A percentile compares a stretch with the other conserved stretches of the same genome.
phyloP scores from a whole-genome alignment of 1,140 invertebrate genomes.

The Globodera ellingtonae region DNA sequence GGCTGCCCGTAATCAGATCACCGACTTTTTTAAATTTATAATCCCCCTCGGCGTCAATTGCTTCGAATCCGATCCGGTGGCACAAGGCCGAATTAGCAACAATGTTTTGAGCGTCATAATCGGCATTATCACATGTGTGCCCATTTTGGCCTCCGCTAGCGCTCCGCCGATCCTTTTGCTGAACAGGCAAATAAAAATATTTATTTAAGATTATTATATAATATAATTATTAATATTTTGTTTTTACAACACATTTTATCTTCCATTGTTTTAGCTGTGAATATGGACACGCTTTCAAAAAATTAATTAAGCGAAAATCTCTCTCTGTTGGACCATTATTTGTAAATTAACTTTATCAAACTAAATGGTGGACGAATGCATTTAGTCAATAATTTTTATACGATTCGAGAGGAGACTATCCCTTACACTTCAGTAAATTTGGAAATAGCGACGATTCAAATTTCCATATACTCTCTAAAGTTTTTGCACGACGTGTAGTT shows the following conservation, averaged over 20 bases:
- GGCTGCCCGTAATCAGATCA: conserved; percentile 1
- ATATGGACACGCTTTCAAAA: background rate
- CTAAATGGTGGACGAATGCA: too few species aligned
- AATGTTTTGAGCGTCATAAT: background rate
- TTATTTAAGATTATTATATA: background rate
- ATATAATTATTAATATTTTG: background rate
- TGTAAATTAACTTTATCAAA: too few species aligned
- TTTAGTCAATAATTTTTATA: too few species aligned
- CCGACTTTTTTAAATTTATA: background rate
- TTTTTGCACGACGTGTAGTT: too few species aligned
- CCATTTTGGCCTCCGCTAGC: conserved; percentile 6
- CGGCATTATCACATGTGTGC: conserved; percentile 5
- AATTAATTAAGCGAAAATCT: background rate
- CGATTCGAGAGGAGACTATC: too few species aligned
- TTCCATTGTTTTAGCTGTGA: background rate
- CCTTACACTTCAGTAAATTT: too few species aligned
- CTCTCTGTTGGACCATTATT: too few species aligned
- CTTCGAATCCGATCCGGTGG: background rate
- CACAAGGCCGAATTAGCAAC: background rate
- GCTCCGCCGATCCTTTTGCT: conserved; percentile 8
- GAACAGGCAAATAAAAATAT: background rate
- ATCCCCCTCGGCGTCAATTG: background rate
- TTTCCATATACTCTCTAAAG: too few species aligned
- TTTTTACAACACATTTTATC: background rate
- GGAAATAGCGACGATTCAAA: too few species aligned